Evolutionary conservation across 2,888 invertebrate species (phyloP).

Genomic region (Muschampia plurimacula): DNA sequence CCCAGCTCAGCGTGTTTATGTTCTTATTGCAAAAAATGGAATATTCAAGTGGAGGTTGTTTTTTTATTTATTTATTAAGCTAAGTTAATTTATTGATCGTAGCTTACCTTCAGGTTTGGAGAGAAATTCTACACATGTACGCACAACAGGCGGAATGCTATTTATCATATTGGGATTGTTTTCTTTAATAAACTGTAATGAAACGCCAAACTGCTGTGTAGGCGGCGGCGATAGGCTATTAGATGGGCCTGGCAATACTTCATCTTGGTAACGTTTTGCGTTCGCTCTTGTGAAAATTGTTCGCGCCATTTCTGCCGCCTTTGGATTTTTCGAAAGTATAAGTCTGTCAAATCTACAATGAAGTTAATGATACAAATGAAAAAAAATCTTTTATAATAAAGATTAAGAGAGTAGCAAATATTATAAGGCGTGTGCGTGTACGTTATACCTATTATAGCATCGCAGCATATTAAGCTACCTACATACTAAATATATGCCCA

Average conservation of each 20-base stretch:
- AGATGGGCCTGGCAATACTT: conserved; percentile 45
- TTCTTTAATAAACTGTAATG: conserved; percentile 95
- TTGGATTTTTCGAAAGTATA: conserved; percentile 86
- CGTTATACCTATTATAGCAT: too few species aligned
- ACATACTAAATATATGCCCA: too few species aligned
- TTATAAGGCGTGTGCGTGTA: too few species aligned
- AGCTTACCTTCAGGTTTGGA: conserved; percentile 93
- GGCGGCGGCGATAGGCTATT: conserved; percentile 69
- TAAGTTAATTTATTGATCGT: background rate
- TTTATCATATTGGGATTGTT: conserved; percentile 91
- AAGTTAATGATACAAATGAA: background rate
- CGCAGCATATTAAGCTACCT: too few species aligned
- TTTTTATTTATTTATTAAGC: too few species aligned
- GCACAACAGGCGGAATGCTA: conserved; percentile 96
- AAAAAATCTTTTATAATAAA: background rate
- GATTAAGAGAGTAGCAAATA: too few species aligned
- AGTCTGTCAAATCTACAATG: conserved; percentile 90
- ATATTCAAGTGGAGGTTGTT: too few species aligned
- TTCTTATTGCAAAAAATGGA: too few species aligned
- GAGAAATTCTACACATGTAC: conserved; percentile 95
- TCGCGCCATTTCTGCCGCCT: conserved; percentile 65
- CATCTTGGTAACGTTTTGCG: conserved; percentile 42
- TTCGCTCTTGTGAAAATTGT: conserved; percentile 42
- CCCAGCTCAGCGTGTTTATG: too few species aligned
- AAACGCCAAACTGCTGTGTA: conserved; percentile 98